Conservation (phyloP, 2,113 vertebrate genomes). For the Sterrhoptilus dennistouni region DNA sequence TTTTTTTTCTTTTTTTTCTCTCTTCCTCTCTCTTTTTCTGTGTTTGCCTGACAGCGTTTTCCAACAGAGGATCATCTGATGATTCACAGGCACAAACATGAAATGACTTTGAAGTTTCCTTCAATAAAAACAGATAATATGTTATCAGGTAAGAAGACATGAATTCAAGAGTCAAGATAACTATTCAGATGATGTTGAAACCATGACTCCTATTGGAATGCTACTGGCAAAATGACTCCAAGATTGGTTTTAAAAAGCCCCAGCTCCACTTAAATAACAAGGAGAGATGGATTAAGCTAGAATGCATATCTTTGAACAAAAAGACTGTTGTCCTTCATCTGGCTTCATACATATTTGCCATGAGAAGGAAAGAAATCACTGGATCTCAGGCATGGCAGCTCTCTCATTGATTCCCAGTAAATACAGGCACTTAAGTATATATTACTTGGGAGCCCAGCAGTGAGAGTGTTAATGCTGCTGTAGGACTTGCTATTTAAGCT, state of each 20-base stretch:
- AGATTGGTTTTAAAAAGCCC: neutral
- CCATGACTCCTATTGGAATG: constrained; percentile 23
- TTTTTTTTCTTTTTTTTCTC: neutral
- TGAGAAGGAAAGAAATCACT: neutral
- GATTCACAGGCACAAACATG: constrained; percentile 99
- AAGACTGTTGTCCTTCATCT: neutral
- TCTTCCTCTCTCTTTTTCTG: neutral
- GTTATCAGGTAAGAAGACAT: constrained; percentile 90
- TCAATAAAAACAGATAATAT: constrained; percentile 99
- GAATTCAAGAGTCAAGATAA: constrained; percentile 13
- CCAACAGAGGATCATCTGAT: constrained; percentile 98
- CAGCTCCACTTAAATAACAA: neutral
- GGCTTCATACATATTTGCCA: constrained; percentile 9
- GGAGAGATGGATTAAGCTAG: constrained; percentile 25
- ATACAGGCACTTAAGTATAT: neutral
- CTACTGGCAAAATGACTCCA: constrained; percentile 44
- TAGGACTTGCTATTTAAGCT: neutral
- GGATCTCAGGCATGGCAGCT: neutral
- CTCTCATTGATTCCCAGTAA: neutral
- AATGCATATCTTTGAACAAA: neutral
- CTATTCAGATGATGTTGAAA: constrained; percentile 23
- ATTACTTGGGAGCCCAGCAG: neutral
- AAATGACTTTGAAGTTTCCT: constrained; percentile 99
- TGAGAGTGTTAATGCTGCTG: neutral
- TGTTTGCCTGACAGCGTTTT: constrained; percentile 87